Percentiles rank a stretch among this genome's conserved stretches.
Evolutionary conservation across 2,113 vertebrate genomes (phyloP).

Genomic region (Machaerirhynchus nigripectus): DNA sequence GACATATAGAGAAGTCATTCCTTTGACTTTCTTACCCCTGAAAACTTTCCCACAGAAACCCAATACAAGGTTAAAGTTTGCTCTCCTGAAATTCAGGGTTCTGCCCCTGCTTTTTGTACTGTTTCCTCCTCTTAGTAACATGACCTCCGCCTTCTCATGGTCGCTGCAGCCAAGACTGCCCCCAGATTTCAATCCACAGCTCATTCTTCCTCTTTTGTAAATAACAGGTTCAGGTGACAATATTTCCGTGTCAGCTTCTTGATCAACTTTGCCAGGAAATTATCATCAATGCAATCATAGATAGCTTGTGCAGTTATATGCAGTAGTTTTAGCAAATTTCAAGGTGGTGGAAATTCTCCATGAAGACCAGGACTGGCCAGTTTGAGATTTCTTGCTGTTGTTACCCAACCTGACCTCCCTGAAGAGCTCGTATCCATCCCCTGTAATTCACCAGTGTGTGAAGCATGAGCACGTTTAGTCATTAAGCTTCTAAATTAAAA

Average conservation of each 20-base stretch:
- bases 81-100: neutral
- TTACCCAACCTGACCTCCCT: neutral
- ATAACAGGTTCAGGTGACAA: neutral
- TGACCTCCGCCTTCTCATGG: neutral
- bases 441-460: neutral
- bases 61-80: neutral
- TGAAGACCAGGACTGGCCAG: neutral
- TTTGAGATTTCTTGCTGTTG: neutral
- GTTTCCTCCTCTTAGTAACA: neutral
- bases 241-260: neutral
- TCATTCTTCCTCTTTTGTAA: neutral
- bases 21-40: too few species aligned
- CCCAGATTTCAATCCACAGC: neutral
- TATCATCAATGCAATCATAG: neutral
- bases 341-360: neutral
- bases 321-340: neutral
- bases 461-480: neutral
- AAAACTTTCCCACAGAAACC: neutral
- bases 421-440: neutral
- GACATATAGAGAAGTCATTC: neutral
- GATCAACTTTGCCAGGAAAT: neutral
- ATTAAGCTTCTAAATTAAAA: neutral
- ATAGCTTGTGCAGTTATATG: neutral
- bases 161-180: neutral
- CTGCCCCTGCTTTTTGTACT: neutral